Base-by-base conservation (phyloP, 2,888 invertebrate genomes). In the Vanessa cardui region DNA sequence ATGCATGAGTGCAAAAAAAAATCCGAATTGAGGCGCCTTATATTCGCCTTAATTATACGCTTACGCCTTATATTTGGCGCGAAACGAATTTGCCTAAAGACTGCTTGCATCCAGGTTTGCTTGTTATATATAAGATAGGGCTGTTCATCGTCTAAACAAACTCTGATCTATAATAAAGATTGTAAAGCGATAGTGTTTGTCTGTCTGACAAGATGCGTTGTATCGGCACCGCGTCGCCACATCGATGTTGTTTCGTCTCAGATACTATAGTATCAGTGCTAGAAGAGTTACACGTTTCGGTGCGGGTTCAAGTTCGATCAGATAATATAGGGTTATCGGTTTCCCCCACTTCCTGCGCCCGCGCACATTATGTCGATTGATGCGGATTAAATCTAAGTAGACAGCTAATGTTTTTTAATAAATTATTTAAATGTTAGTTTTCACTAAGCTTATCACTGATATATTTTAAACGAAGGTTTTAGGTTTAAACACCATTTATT, bases 281-380 rank as follows among this genome's bases (percentile, higher is more conserved):
- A 21, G 47, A 49, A 49, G 49, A 58, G n/a, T 18, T 62, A 64
- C 58, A 70, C 67, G 70, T 58, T 66, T 70, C 15, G 61, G 56
- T 47, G 52, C 20, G 64, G 33, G 64, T 58, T 70, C 70, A 70
- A 70, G 67, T 70, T 67, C 67, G 58, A 39, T 20, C 18, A 44
- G 70, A 70, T 70, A 70, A 26, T 9, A 16, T 20, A 49, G 62
- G 70, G 70, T 67, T 70, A 70, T 70, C 70, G 12, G 18, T n/a
- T 26, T 7, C 21, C 46, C 4, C 39, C 39, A 49, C 62, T 62
- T 65, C 62, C 65, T 59, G 52, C 44, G 54, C 33, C 7, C 54
- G 49, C 64, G 58, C 61, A 64, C 50, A 20, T 47, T 31, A 60
- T 16, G n/a, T 47, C 59, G 26, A 47, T 58, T 59, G 33, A 18